Percentiles rank a stretch among this genome's conserved stretches.
Conservation (phyloP, 2,888 invertebrate species). For the Aleiodes alternator region DNA sequence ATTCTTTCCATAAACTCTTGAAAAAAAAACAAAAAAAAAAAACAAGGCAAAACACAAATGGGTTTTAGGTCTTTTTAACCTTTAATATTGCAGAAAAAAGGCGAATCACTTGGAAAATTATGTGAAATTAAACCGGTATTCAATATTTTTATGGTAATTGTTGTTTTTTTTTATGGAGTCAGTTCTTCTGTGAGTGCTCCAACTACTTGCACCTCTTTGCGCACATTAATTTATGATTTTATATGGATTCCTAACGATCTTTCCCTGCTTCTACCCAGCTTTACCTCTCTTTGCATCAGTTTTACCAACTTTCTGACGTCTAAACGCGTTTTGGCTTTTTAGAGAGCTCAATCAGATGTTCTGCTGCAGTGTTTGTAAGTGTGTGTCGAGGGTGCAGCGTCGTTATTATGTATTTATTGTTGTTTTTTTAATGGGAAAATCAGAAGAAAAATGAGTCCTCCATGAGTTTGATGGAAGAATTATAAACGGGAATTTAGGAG, state of each 20-base stretch:
- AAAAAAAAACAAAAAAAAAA: neutral
- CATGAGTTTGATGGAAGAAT: neutral
- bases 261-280: slow-evolving; percentile 14
- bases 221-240: slow-evolving; percentile 5
- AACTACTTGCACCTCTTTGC: neutral
- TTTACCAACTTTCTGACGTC: neutral
- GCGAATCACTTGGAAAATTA: neutral
- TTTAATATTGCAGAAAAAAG: neutral
- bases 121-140: neutral
- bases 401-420: too few relatives aligned
- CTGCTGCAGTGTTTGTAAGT: too few relatives aligned
- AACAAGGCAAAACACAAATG: neutral
- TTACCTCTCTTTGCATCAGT: neutral
- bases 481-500: too few relatives aligned
- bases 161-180: neutral
- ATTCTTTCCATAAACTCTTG: slow-evolving; percentile 63
- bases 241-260: slow-evolving; percentile 5
- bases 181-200: neutral
- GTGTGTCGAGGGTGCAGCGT: too few relatives aligned
- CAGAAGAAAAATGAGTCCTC: too few relatives aligned
- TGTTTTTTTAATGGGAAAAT: too few relatives aligned
- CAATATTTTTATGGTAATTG: neutral
- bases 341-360: neutral
- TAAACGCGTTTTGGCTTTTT: neutral
- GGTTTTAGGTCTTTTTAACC: neutral